Evolutionary conservation across 2,113 vertebrate genomes (phyloP), one percentile per base, ranked within the genome.

Genomic region (Synchiropus splendidus): DNA sequence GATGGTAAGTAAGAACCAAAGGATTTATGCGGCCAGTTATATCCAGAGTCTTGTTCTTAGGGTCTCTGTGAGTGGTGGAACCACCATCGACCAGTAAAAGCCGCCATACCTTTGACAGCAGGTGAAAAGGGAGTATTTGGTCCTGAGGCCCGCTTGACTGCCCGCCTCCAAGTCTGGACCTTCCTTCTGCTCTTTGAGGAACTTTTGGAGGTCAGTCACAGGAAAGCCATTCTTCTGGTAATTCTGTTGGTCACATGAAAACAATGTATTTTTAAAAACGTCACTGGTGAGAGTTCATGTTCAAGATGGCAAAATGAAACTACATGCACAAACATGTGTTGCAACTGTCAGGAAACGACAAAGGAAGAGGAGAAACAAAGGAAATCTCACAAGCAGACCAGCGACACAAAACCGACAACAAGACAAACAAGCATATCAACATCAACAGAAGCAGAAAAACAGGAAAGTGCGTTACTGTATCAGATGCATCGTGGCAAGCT

Each of bases 221-320:
- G 92, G 92, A 75, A 94, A 89, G 2, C 90, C 91, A 46, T 86
- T 80, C 51, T 81, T 83, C 54, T 96, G 93, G 51, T 90, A 94
- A 65, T 89, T 92, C 92, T 97, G 51, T 45, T 2, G 3, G 31
- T 6, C 16, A 45, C 1, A 34, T 31, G 31, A 10, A 30, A 46
- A 31, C 9, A 17, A 10, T 35, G 10, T 4, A 14, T 12, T 17
- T 0, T 17, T 10, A 1, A 10, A n/a, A 1, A 10, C 9, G 34
- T 12, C 3, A 39, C 12, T 12, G 17, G 12, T 16, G 4, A 17
- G 15, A 10, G 6, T 17, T 2, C 1, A 8, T 39, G 14, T 39
- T 16, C 4, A 12, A 17, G 16, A 9, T 39, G 15, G 11, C 12
- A 39, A 5, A 39, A 9, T 27, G 21, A 27, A 27, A 27, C 21